Conservation (phyloP, 2,797 vertebrate genomes). For the Poecilia velifera region DNA sequence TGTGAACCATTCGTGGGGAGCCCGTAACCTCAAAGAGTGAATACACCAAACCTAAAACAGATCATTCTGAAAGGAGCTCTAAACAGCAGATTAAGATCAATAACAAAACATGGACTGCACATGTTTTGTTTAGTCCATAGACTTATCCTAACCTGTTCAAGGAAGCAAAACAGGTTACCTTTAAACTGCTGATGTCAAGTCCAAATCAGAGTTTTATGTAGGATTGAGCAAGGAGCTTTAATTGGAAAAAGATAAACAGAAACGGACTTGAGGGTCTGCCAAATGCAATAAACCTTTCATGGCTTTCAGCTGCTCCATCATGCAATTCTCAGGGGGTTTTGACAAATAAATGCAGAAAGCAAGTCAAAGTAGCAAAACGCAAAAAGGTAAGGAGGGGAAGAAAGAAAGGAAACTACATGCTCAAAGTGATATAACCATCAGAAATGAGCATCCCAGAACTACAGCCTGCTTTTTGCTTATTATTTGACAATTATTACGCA, state of each 20-base stretch:
- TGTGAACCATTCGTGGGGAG: too few species aligned
- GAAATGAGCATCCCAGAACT: slow-evolving; percentile 13
- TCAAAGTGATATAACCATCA: slow-evolving; percentile 8
- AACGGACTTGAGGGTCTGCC: slow-evolving; percentile 14
- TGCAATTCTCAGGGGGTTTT: slow-evolving; percentile 27
- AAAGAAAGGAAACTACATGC: neutral
- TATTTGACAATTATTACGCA: slow-evolving; percentile 38
- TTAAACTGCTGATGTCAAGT: slow-evolving; percentile 10
- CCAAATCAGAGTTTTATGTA: slow-evolving; percentile 11
- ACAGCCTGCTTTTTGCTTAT: slow-evolving; percentile 17
- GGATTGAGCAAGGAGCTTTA: slow-evolving; percentile 38
- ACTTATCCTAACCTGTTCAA: too few species aligned
- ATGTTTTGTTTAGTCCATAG: too few species aligned
- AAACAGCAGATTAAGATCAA: too few species aligned
- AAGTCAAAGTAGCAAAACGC: slow-evolving; percentile 6
- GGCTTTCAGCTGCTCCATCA: slow-evolving; percentile 38
- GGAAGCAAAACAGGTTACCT: too few species aligned
- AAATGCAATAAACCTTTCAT: slow-evolving; percentile 33
- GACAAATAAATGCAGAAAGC: slow-evolving; percentile 24
- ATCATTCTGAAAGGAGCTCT: too few species aligned
- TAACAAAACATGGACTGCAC: too few species aligned
- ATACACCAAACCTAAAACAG: too few species aligned
- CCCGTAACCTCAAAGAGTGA: too few species aligned
- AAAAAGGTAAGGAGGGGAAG: neutral
- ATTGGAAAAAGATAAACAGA: slow-evolving; percentile 44